Conservation (phyloP, 1,140 invertebrate genomes). For the Drosophila subpulchrella region DNA sequence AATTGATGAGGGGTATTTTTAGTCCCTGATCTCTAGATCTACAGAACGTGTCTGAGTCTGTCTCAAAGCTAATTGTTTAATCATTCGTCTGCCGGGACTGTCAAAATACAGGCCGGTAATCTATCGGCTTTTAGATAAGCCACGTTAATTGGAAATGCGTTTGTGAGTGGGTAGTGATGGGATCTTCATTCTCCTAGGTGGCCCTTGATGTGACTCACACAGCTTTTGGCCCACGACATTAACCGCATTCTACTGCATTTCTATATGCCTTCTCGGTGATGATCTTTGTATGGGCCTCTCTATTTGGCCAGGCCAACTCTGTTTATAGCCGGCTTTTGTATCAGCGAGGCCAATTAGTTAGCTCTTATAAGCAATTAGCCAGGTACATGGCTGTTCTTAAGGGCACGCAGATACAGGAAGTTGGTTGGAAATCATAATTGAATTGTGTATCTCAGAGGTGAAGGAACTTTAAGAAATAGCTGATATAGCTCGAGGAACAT, state of each 20-base stretch:
- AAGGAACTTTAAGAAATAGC: constrained; percentile 17
- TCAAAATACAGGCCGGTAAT: constrained; percentile 72
- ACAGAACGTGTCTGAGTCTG: constrained; percentile 59
- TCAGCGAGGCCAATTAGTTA: constrained; percentile 33
- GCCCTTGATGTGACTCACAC: constrained; percentile 36
- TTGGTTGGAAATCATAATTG: constrained; percentile 37
- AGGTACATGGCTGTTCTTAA: constrained; percentile 30
- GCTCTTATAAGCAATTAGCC: constrained; percentile 46
- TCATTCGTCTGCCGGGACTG: constrained; percentile 56
- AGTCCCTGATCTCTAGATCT: constrained; percentile 50
- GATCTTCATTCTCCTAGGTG: constrained; percentile 41
- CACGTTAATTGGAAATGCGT: constrained; percentile 62
- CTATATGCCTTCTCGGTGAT: constrained; percentile 16
- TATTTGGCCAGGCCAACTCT: constrained; percentile 33
- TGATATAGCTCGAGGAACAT: neutral
- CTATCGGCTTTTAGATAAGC: constrained; percentile 75
- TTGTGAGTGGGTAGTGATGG: constrained; percentile 23
- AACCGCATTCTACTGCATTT: constrained; percentile 43
- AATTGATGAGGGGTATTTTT: constrained; percentile 66
- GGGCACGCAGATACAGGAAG: constrained; percentile 46
- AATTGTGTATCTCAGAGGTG: constrained; percentile 23
- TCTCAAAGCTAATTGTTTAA: constrained; percentile 70
- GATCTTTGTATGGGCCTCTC: constrained; percentile 20
- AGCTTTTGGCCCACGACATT: constrained; percentile 23
- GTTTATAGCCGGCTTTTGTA: constrained; percentile 30